These are phyloP conservation scores for Ridgeia piscesae DNA, from an alignment of 1,140 invertebrate genomes.

Conservation along the genomic window DNA sequence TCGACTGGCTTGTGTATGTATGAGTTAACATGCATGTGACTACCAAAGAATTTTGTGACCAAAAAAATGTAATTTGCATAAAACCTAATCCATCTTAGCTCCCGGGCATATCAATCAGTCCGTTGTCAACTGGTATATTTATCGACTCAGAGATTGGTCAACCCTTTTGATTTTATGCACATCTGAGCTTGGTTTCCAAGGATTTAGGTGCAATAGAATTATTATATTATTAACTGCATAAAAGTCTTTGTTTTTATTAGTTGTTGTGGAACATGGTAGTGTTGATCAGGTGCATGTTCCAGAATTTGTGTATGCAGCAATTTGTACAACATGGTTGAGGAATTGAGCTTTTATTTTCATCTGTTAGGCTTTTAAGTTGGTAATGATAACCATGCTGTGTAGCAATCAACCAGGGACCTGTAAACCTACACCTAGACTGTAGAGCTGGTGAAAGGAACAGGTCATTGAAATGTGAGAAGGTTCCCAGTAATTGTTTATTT, in stretches of 20 bases:
- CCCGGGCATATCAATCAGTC: too few relatives aligned
- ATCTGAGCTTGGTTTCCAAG: too few relatives aligned
- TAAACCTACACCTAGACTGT: neutral
- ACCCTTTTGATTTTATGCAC: too few relatives aligned
- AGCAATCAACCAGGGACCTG: neutral
- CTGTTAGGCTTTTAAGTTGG: neutral
- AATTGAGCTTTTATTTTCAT: neutral
- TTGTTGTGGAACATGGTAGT: neutral
- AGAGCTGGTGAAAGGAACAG: neutral
- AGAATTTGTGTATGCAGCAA: neutral
- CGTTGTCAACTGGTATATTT: too few relatives aligned
- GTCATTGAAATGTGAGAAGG: constrained; percentile 1
- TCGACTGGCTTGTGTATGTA: too few relatives aligned
- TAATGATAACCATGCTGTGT: neutral
- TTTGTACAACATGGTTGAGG: neutral
- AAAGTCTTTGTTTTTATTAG: neutral
- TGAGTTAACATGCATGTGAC: too few relatives aligned
- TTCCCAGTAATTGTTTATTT: neutral
- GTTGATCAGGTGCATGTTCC: neutral
- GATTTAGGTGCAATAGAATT: too few relatives aligned
- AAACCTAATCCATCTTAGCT: too few relatives aligned
- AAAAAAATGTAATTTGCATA: too few relatives aligned
- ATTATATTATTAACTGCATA: neutral
- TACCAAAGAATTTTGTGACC: too few relatives aligned
- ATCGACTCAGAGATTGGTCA: too few relatives aligned